These are phyloP conservation scores for Rhea pennata DNA, from an alignment of 2,113 vertebrate species.

Conservation along the genomic window DNA sequence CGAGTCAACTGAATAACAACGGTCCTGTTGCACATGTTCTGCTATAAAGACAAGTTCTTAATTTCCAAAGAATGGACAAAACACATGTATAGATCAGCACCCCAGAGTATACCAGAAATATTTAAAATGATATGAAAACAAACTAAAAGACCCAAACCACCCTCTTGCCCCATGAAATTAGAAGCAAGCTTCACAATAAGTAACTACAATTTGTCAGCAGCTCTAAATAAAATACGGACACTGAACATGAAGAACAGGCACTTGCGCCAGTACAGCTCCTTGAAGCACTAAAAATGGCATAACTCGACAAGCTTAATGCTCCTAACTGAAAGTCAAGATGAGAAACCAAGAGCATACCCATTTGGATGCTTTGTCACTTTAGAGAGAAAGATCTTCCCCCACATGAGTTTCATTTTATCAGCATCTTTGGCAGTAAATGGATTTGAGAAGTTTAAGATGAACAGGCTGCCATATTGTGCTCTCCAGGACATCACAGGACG, in stretches of 20 bases:
- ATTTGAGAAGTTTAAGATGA: background rate
- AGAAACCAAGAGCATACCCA: fast-evolving
- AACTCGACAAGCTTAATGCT: background rate
- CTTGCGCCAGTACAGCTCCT: background rate
- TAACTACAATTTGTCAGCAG: background rate
- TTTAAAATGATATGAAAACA: background rate
- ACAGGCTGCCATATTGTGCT: background rate
- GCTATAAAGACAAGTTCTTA: background rate
- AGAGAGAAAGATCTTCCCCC: background rate
- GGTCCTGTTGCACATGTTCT: background rate
- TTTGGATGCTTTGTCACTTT: background rate
- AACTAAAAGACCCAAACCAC: background rate
- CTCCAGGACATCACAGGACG: background rate
- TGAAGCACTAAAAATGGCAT: background rate
- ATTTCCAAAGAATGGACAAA: background rate
- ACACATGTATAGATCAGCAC: background rate
- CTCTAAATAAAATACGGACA: background rate
- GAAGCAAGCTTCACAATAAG: background rate
- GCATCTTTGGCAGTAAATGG: background rate
- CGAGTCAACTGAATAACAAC: background rate
- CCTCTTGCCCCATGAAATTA: background rate
- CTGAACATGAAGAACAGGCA: background rate
- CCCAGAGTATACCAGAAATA: background rate
- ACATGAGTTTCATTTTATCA: background rate
- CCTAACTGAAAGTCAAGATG: background rate